Conservation (phyloP, 2,888 invertebrate genomes). For the Chirona hameri region DNA sequence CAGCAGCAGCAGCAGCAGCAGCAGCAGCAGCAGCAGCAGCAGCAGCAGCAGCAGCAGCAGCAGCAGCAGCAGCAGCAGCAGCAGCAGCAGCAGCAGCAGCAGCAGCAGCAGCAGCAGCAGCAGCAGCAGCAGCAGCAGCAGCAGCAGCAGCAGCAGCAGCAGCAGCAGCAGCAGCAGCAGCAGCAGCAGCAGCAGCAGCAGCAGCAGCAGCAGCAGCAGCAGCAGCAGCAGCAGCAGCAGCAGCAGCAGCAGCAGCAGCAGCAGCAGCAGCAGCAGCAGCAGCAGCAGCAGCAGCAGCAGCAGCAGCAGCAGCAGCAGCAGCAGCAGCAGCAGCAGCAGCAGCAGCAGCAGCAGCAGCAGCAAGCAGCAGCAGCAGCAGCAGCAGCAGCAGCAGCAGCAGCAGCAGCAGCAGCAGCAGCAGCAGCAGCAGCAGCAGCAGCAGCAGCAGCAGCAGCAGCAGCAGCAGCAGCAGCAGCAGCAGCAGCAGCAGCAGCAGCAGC, state of each 20-base stretch:
- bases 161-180: slow-evolving; percentile 5
- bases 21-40: background rate
- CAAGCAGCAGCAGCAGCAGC: background rate
- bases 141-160: background rate
- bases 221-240: background rate
- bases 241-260: background rate
- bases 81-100: slow-evolving; percentile 1
- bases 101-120: background rate
- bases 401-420: background rate
- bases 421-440: slow-evolving; percentile 4
- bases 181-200: background rate
- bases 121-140: background rate
- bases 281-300: background rate
- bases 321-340: background rate
- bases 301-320: slow-evolving; percentile 12
- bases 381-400: slow-evolving; percentile 5
- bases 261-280: background rate
- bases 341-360: background rate
- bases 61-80: background rate
- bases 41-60: background rate
- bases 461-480: background rate
- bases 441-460: background rate
- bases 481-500: slow-evolving; percentile 3
- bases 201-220: slow-evolving; percentile 4
- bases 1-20: slow-evolving; percentile 1